These are phyloP conservation scores for Orthosia cruda DNA, from an alignment of 2,888 invertebrate genomes.

Conservation along the genomic window DNA sequence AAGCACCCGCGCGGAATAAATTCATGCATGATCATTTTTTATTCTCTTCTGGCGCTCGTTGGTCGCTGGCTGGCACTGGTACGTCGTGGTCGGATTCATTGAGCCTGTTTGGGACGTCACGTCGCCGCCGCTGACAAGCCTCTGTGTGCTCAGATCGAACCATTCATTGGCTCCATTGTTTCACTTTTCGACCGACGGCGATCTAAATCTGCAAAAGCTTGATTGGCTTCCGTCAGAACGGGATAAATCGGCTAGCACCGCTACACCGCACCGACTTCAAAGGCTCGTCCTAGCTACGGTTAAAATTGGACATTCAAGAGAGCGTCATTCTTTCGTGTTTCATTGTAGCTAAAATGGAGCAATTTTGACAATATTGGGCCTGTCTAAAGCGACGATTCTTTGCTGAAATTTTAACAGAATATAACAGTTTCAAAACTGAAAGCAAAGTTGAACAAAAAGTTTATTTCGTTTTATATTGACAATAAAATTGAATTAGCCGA, in stretches of 20 bases:
- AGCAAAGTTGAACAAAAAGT: no score
- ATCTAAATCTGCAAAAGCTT: constrained; percentile 86
- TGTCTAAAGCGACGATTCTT: no score
- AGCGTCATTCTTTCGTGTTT: constrained; percentile 65
- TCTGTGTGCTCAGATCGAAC: constrained; percentile 63
- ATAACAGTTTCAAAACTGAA: no score
- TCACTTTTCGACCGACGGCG: constrained; percentile 79
- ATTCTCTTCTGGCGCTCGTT: constrained; percentile 41
- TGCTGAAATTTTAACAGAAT: no score
- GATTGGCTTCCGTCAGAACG: constrained; percentile 83
- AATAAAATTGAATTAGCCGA: no score
- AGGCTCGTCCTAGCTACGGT: constrained; percentile 75
- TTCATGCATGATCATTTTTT: constrained; percentile 46
- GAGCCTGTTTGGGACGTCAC: constrained; percentile 49
- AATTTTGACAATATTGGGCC: no score
- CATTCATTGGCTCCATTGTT: constrained; percentile 81
- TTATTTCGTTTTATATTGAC: no score
- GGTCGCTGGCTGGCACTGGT: constrained; percentile 1
- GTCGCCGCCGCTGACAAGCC: constrained; percentile 49
- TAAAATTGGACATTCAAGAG: constrained; percentile 79
- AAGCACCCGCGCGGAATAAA: constrained; percentile 40
- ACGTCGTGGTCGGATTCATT: constrained; percentile 46
- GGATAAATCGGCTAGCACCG: constrained; percentile 78
- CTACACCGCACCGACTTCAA: constrained; percentile 78
- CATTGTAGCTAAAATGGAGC: no score